Base-by-base conservation (phyloP, 2,888 invertebrate genomes). In the Argynnis bischoffii region DNA sequence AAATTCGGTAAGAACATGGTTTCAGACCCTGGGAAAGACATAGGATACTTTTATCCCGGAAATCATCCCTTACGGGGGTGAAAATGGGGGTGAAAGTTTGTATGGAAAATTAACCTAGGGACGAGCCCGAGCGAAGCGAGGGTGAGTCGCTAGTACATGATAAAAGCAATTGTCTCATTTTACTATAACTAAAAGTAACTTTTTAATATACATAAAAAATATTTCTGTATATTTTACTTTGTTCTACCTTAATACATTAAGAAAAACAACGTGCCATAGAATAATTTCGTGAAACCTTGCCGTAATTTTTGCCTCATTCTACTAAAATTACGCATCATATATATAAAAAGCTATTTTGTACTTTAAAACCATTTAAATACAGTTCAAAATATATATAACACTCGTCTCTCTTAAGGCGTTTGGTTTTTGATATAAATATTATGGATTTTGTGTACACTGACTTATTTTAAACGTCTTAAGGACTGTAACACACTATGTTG, bases 211-310 rank as follows among this genome's bases (percentile, higher is more conserved):
- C 26, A 26, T 26, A 41, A 41, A 35, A 41, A 41, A 2, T 41
- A 8, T 8, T 8, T 41, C 11, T 8, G n/a, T 16, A 48, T 13
- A 31, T 26, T 31, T 48, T n/a, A n/a, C 48, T 31, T 59, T 16
- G 1, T 35, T 8, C 35, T 3, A n/a, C 31, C 13, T 21, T 21
- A 14, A 16, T 50, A 51, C 18, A 53, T 53, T 47, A n/a, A 16
- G 35, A 55, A 54, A n/a, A 14, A 55, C 46, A 55, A 66, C 68
- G 59, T 68, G 64, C 50, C 59, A 35, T 15, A 8, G 60, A 55
- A 64, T 69, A 69, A 69, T 65, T 64, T 65, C 8, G 55, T 65
- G 59, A 55, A 60, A 55, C 55, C 41, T 55, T 47, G 55, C 60
- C 68, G 60, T 51, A 51, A 60, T 55, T 69, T 50, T 68, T 59